These are phyloP conservation scores for Melanargia galathea DNA, from an alignment of 2,888 invertebrate species.

Conservation along the genomic window DNA sequence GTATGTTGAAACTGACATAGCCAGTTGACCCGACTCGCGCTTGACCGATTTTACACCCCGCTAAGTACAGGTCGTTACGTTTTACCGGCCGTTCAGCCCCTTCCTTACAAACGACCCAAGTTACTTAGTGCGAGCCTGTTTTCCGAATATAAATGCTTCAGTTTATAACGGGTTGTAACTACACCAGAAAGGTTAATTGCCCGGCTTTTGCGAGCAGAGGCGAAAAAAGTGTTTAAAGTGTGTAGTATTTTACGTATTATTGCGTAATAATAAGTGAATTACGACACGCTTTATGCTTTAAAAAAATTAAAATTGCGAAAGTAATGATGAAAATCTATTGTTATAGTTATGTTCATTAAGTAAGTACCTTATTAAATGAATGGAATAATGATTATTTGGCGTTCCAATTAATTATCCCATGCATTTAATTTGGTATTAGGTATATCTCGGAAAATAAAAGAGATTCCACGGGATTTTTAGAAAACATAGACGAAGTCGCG, in stretches of 20 bases:
- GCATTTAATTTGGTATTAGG: too few relatives aligned
- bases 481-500: too few relatives aligned
- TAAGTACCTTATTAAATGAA: too few relatives aligned
- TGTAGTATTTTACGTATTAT: neutral
- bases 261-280: too few relatives aligned
- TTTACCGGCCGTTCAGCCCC: constrained; percentile 59
- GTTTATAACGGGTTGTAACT: constrained; percentile 33
- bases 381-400: too few relatives aligned
- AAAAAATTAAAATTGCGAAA: neutral
- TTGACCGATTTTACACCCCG: constrained; percentile 18
- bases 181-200: constrained; percentile 24
- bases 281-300: too few relatives aligned
- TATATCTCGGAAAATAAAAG: too few relatives aligned
- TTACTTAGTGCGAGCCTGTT: constrained; percentile 40
- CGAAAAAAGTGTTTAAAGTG: neutral
- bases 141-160: constrained; percentile 33
- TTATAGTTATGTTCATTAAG: too few relatives aligned
- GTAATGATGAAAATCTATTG: neutral
- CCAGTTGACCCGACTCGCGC: constrained; percentile 3
- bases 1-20: too few relatives aligned
- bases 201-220: constrained; percentile 8
- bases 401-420: too few relatives aligned
- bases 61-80: constrained; percentile 56
- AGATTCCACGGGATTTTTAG: too few relatives aligned
- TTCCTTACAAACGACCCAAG: constrained; percentile 42